Base-by-base conservation (phyloP, 2,797 vertebrate species). In the Poeciliopsis gracilis region DNA sequence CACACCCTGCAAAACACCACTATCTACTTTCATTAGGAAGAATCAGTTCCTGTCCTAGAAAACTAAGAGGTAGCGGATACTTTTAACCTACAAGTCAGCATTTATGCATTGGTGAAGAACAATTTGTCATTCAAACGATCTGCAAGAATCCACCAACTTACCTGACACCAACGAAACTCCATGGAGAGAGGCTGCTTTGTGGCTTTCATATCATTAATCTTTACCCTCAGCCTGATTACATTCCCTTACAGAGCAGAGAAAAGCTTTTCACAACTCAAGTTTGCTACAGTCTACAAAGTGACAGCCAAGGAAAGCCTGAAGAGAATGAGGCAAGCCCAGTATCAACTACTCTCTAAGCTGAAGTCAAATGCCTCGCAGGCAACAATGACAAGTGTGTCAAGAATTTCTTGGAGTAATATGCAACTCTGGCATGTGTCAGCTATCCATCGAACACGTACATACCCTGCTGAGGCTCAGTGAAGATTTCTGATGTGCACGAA, bases 341-440 rank as follows among this genome's bases (percentile, higher is more conserved):
- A 84, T 88, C 82, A 88, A 88, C 87, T 77, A 79, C 72, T 72
- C 80, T 74, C 13, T 86, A 57, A 82, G n/a, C 71, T 75, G 13
- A 51, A 80, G 80, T 77, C 86, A 83, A 74, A 88, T 55, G 77
- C 76, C 87, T 79, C 61, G 73, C 79, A 87, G 87, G 88, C 86
- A 88, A 83, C n/a, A 80, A 90, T 91, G 90, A 91, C 90, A 85
- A 80, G 81, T 77, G 88, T 76, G 76, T 88, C 83, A 90, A 82
- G 84, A 92, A 81, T 92, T 77, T 88, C 45, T 70, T 41, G 33
- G 63, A 33, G 80, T 49, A 81, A 75, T 78, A 75, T 12, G 53
- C 61, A 49, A 33, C 49, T 69, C 70, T 82, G 61, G n/a, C 72
- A 71, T 82, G 38, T 76, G 81, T 70, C 86, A 57, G 28, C 45